phyloP scores from a whole-genome alignment of 2,797 vertebrate genomes.

The Rhynchotus rufescens region DNA sequence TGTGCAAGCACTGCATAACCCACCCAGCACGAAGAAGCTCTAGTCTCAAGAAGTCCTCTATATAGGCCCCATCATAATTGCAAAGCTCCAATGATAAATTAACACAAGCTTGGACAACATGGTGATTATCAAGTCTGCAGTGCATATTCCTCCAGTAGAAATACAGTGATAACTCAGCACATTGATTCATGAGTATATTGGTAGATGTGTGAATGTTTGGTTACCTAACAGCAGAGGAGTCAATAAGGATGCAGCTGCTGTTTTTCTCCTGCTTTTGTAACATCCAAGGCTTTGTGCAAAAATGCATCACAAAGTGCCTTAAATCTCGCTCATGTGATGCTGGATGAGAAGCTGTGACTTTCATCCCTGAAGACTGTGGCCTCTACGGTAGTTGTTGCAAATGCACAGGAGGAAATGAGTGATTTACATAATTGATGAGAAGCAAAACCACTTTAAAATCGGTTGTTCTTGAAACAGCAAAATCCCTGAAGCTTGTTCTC shows the following conservation, averaged over 20 bases:
- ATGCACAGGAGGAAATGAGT: background rate
- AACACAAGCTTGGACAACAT: background rate
- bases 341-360: background rate
- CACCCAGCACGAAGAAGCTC: background rate
- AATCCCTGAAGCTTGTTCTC: background rate
- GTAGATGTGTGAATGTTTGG: background rate
- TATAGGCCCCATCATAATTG: background rate
- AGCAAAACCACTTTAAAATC: background rate
- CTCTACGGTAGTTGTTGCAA: background rate
- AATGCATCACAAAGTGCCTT: background rate
- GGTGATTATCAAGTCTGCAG: background rate
- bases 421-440: background rate
- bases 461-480: background rate
- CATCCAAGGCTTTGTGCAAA: background rate
- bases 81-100: background rate
- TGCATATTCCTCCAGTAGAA: background rate
- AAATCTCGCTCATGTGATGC: background rate
- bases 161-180: background rate
- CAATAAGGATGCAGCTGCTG: background rate
- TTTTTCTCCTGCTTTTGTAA: background rate
- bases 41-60: background rate
- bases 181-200: rapidly evolving
- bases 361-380: background rate
- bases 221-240: background rate
- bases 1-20: background rate